phyloP scores from a whole-genome alignment of 2,888 invertebrate genomes.

The Rhagium mordax region DNA sequence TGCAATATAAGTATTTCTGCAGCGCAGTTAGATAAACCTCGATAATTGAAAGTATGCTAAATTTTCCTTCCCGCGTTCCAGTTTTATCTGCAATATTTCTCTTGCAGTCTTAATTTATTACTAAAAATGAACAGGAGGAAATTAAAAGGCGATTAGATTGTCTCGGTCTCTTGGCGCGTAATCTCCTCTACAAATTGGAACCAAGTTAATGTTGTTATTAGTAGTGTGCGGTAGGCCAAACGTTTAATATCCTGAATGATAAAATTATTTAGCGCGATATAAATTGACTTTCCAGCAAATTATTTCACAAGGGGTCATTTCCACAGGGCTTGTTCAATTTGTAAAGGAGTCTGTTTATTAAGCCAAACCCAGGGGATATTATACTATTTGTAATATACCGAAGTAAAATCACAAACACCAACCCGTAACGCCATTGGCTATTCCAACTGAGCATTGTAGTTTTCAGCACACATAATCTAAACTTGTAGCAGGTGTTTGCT shows the following conservation, averaged over 20 bases:
- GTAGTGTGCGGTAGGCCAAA: neutral
- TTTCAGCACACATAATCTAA: neutral
- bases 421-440: neutral
- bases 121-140: neutral
- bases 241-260: conserved; percentile 13
- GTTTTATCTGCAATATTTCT: neutral
- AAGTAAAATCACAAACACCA: neutral
- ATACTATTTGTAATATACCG: neutral
- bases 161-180: neutral
- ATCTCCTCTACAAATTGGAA: neutral
- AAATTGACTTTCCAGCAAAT: neutral
- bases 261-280: neutral
- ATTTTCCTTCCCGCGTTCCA: neutral
- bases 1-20: too few species aligned
- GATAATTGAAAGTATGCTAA: neutral
- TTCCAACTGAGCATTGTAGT: neutral
- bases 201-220: neutral
- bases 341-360: neutral
- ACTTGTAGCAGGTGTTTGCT: neutral
- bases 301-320: neutral
- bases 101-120: neutral
- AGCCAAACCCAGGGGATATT: neutral
- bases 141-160: neutral
- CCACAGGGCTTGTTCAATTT: neutral
- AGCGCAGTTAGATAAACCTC: neutral